phyloP scores from a whole-genome alignment of 1,140 invertebrate genomes.

The Eurosta solidaginis region DNA sequence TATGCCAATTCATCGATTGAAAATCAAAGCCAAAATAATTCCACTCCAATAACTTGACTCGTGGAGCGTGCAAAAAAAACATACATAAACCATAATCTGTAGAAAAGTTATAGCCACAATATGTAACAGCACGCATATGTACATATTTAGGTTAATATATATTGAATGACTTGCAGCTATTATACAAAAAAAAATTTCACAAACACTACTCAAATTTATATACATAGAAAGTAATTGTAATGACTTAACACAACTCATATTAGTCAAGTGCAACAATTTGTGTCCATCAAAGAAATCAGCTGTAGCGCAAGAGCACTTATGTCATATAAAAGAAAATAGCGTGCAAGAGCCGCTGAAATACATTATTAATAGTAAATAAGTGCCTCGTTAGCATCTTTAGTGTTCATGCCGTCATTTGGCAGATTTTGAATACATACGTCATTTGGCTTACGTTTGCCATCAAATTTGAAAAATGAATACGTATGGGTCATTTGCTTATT shows the following conservation, averaged over 20 bases:
- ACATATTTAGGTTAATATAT: not conserved
- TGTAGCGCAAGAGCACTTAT: too few species aligned
- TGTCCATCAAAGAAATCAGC: not conserved
- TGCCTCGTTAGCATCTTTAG: too few species aligned
- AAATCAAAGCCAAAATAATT: conserved; percentile 20
- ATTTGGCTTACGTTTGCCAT: too few species aligned
- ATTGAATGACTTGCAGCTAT: not conserved
- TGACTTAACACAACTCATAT: not conserved
- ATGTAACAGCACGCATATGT: not conserved
- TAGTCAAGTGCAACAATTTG: not conserved
- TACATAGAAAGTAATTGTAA: not conserved
- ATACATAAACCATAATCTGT: too few species aligned
- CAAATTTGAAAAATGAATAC: too few species aligned
- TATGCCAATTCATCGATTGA: conserved; percentile 1
- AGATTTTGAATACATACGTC: too few species aligned
- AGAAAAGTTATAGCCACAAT: not conserved
- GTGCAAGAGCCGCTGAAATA: too few species aligned
- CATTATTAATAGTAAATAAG: too few species aligned
- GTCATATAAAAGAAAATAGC: too few species aligned
- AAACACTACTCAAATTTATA: not conserved
- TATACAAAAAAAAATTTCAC: not conserved
- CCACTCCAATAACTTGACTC: conserved; percentile 2
- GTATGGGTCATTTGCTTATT: too few species aligned
- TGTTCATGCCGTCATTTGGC: too few species aligned
- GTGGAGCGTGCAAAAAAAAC: not conserved